phyloP scores from a whole-genome alignment of 2,888 invertebrate genomes.

The Xestia ashworthii region DNA sequence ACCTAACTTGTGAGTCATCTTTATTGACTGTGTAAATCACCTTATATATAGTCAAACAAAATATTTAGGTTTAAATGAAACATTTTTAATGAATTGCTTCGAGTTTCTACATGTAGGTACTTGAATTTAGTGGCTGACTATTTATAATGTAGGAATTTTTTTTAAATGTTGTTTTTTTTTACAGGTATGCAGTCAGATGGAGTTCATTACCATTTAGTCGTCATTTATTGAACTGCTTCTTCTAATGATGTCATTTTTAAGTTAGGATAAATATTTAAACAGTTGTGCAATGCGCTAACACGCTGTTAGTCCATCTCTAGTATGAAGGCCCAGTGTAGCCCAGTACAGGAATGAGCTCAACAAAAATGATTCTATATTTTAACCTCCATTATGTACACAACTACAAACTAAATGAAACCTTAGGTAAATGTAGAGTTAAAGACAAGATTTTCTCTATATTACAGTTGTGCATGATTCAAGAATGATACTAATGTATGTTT shows the following conservation, averaged over 20 bases:
- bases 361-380: neutral
- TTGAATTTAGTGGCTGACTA: conserved; percentile 4
- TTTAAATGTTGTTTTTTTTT: neutral
- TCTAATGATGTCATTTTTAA: conserved; percentile 17
- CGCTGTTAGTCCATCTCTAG: neutral
- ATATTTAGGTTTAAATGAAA: conserved; percentile 17
- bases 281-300: conserved; percentile 3
- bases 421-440: neutral
- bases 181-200: neutral
- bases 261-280: neutral
- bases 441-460: neutral
- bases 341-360: neutral
- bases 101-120: conserved; percentile 4
- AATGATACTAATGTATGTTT: neutral
- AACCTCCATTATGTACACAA: neutral
- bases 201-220: conserved; percentile 4
- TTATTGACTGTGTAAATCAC: conserved; percentile 30
- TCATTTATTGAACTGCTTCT: conserved; percentile 29
- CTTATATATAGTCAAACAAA: conserved; percentile 24
- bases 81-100: neutral
- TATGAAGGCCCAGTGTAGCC: neutral
- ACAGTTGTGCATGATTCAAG: conserved; percentile 5
- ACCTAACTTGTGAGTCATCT: conserved; percentile 29
- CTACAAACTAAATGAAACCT: neutral
- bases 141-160: neutral